Evolutionary conservation across 2,113 vertebrate genomes (phyloP), one percentile per base, ranked within the genome.

Genomic region (Zeus faber): DNA sequence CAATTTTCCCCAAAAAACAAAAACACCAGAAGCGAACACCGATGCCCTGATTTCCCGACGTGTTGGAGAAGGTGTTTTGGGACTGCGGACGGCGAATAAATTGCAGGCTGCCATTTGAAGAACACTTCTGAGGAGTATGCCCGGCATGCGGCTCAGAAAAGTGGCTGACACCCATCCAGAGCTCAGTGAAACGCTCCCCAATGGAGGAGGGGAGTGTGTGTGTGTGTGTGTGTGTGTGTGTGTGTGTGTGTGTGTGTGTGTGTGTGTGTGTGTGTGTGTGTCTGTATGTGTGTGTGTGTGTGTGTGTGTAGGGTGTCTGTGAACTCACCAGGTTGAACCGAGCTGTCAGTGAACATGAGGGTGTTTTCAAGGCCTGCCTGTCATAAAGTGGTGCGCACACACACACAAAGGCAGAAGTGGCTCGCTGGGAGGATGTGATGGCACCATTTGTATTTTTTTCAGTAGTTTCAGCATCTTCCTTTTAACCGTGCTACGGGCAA

Each of bases 21-120:
- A n/a, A n/a, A n/a, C n/a, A n/a, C n/a, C n/a, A n/a, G n/a, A n/a
- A n/a, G n/a, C n/a, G n/a, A n/a, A n/a, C n/a, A n/a, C n/a, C n/a
- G n/a, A n/a, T n/a, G n/a, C n/a, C n/a, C n/a, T n/a, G n/a, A n/a
- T n/a, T n/a, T n/a, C n/a, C n/a, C n/a, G n/a, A n/a, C n/a, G n/a
- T n/a, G n/a, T n/a, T n/a, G n/a, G n/a, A n/a, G n/a, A n/a, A n/a
- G n/a, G n/a, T n/a, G n/a, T n/a, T n/a, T n/a, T n/a, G n/a, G n/a
- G n/a, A n/a, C n/a, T n/a, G n/a, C n/a, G n/a, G n/a, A n/a, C n/a
- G n/a, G n/a, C n/a, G n/a, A n/a, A n/a, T n/a, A n/a, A n/a, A n/a
- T n/a, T n/a, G n/a, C n/a, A n/a, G n/a, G n/a, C n/a, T n/a, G n/a
- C 23, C 29, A 41, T 58, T 39, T 50, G 49, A 53, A 62, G 25